phyloP scores from a whole-genome alignment of 2,113 vertebrate genomes.

The Anser brachyrhynchus region DNA sequence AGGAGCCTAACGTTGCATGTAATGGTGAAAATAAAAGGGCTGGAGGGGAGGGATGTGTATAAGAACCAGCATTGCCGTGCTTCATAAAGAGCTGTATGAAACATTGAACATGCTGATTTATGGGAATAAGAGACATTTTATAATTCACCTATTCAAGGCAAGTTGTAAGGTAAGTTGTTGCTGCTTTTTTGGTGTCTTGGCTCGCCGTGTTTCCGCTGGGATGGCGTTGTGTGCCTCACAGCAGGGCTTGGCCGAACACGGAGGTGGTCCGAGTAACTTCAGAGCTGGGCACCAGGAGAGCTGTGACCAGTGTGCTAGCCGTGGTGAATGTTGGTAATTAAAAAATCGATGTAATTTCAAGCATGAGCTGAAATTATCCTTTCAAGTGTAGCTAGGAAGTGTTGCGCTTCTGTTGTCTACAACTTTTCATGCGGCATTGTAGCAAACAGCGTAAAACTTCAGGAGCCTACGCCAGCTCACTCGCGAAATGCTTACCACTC shows the following conservation, averaged over 20 bases:
- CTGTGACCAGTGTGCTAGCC: not conserved
- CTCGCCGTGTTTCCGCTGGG: not conserved
- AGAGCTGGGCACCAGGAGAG: fast-evolving
- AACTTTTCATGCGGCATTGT: fast-evolving
- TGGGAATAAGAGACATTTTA: not conserved
- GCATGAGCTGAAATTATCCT: not conserved
- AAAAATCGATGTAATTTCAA: fast-evolving
- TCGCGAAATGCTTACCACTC: not conserved
- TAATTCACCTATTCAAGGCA: not conserved
- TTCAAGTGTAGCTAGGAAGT: not conserved
- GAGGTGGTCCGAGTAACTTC: not conserved
- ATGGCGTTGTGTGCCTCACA: fast-evolving
- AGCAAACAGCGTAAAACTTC: not conserved
- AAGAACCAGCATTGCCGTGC: not conserved
- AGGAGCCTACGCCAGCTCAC: not conserved
- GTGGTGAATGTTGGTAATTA: not conserved
- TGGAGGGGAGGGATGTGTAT: not conserved
- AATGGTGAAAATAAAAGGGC: not conserved
- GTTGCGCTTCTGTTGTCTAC: not conserved
- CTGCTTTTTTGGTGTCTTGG: fast-evolving
- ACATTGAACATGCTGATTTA: not conserved
- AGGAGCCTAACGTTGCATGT: not conserved
- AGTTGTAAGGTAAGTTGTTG: not conserved
- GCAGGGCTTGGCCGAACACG: not conserved
- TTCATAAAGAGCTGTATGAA: not conserved